Evolutionary conservation across 2,888 invertebrate genomes (phyloP).

Genomic region (Atethmia centrago): DNA sequence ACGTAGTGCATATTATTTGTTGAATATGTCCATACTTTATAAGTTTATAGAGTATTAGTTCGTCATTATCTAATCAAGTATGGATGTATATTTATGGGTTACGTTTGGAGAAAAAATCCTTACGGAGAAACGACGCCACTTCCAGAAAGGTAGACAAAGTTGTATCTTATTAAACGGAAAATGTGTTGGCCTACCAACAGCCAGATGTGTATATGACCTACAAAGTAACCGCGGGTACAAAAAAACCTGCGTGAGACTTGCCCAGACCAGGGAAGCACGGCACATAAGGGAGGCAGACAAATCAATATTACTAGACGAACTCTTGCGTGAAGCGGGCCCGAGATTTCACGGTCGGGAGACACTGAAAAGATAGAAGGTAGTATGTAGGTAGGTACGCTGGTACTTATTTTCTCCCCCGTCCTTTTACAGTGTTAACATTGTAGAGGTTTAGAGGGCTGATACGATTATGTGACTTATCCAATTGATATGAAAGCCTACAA

Average conservation of each 20-base stretch:
- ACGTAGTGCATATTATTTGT: slow-evolving; percentile 7
- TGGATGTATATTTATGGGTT: background rate
- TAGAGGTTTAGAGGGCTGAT: background rate
- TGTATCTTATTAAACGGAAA: too few species aligned
- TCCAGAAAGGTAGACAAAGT: background rate
- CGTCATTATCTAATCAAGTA: background rate
- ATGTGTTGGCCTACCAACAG: background rate
- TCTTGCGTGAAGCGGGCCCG: slow-evolving; percentile 18
- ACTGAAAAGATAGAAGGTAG: slow-evolving; percentile 11
- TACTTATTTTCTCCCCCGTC: background rate
- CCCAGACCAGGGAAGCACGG: background rate
- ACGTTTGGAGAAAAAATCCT: background rate
- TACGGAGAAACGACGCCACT: background rate
- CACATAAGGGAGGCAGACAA: background rate
- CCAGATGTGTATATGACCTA: background rate
- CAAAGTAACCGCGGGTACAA: background rate
- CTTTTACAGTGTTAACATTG: background rate
- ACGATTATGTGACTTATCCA: slow-evolving; percentile 37
- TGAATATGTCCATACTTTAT: background rate
- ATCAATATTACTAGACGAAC: slow-evolving; percentile 33
- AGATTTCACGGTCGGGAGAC: slow-evolving; percentile 38
- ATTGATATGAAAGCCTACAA: slow-evolving; percentile 40
- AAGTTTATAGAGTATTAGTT: background rate
- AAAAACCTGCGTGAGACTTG: background rate
- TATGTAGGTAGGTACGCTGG: background rate